phyloP scores from a whole-genome alignment of 1,140 invertebrate species.

The Andricus grossulariae region DNA sequence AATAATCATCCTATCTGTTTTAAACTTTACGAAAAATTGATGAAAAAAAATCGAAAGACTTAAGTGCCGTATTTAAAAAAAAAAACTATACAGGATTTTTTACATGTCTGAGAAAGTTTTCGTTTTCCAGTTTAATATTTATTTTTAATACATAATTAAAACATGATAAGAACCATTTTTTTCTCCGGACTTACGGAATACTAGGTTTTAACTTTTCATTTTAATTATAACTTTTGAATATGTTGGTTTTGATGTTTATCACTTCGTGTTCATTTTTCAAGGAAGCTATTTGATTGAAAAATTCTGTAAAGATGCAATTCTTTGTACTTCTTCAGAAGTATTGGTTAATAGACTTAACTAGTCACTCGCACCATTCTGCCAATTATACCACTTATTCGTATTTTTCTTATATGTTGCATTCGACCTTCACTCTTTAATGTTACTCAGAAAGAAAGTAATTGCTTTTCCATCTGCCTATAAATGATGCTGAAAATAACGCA shows the following conservation, averaged over 20 bases:
- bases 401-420: not conserved
- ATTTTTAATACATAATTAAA: not conserved
- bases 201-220: too few species aligned
- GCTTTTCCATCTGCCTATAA: not conserved
- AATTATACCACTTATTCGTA: slow-evolving; percentile 6
- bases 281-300: not conserved
- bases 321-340: not conserved
- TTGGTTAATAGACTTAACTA: slow-evolving; percentile 3
- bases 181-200: not conserved
- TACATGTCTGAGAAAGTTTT: too few species aligned
- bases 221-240: too few species aligned
- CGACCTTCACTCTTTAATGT: not conserved
- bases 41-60: too few species aligned
- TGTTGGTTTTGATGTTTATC: too few species aligned
- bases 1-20: too few species aligned
- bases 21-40: too few species aligned
- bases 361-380: not conserved
- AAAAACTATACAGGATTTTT: too few species aligned
- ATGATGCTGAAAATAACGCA: not conserved
- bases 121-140: not conserved
- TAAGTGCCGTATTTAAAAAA: too few species aligned
- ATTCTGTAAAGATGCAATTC: not conserved
- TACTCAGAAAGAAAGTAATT: not conserved
- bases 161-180: not conserved
- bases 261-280: too few species aligned